Conservation (phyloP, 2,888 invertebrate species). For the Oeneis ivallda region DNA sequence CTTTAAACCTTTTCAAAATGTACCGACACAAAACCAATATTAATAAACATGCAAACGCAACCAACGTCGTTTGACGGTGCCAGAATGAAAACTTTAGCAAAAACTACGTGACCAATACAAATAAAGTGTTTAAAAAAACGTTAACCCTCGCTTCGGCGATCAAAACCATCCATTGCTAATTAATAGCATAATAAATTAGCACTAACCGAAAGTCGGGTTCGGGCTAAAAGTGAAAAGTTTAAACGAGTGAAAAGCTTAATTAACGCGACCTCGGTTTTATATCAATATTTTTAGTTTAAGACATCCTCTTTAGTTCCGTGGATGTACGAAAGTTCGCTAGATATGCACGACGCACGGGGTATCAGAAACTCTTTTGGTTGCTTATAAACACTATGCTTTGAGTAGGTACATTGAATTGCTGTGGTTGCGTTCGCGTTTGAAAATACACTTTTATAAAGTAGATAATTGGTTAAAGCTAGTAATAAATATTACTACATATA, state of each 20-base stretch:
- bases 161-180: constrained; percentile 71
- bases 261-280: constrained; percentile 70
- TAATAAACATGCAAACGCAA: constrained; percentile 10
- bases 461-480: too few species aligned
- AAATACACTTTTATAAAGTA: too few species aligned
- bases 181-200: constrained; percentile 69
- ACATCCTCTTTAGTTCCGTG: constrained; percentile 60
- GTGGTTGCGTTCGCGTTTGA: too few species aligned
- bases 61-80: constrained; percentile 2
- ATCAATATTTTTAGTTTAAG: constrained; percentile 79
- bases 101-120: constrained; percentile 34
- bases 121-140: constrained; percentile 29
- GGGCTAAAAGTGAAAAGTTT: constrained; percentile 67
- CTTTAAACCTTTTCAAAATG: neutral
- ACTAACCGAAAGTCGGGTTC: constrained; percentile 61
- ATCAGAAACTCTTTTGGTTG: neutral
- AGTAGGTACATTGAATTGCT: too few species aligned
- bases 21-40: neutral
- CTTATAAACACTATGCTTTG: neutral
- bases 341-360: neutral
- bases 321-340: constrained; percentile 43
- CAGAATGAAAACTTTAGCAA: neutral
- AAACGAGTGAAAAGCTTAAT: constrained; percentile 77
- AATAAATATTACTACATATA: too few species aligned
- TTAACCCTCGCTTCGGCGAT: constrained; percentile 51